Conservation (phyloP, 2,888 invertebrate species). For the Coelinius sp. region DNA sequence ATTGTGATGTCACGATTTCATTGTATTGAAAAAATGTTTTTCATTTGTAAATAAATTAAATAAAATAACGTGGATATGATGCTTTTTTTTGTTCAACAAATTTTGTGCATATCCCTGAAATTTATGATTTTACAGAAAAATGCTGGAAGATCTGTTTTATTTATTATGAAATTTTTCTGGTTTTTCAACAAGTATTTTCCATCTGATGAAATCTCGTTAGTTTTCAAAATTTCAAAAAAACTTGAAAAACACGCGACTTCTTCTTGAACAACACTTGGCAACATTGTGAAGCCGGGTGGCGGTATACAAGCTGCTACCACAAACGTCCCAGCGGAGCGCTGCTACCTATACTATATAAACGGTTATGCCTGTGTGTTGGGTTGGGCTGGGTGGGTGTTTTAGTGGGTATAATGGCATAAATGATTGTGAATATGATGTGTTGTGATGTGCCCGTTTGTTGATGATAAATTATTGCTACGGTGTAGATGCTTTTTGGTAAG, state of each 20-base stretch:
- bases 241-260: too few relatives aligned
- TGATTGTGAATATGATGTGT: conserved; percentile 52
- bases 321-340: background rate
- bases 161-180: too few relatives aligned
- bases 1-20: background rate
- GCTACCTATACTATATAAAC: too few relatives aligned
- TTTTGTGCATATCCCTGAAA: too few relatives aligned
- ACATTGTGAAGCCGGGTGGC: conserved; percentile 36
- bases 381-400: conserved; percentile 30
- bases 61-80: background rate
- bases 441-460: conserved; percentile 61
- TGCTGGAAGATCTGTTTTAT: too few relatives aligned
- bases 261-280: background rate
- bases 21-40: conserved; percentile 10
- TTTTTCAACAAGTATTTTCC: too few relatives aligned
- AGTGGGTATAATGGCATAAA: conserved; percentile 36
- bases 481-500: conserved; percentile 69
- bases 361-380: conserved; percentile 18
- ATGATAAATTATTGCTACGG: conserved; percentile 62
- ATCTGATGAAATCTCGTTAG: too few relatives aligned
- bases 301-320: conserved; percentile 35
- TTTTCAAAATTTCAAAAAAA: too few relatives aligned
- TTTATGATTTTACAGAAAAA: too few relatives aligned
- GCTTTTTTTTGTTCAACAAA: background rate
- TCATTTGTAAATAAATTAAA: conserved; percentile 5